These are phyloP conservation scores for Chirona hameri DNA, from an alignment of 2,888 invertebrate genomes.

Conservation along the genomic window DNA sequence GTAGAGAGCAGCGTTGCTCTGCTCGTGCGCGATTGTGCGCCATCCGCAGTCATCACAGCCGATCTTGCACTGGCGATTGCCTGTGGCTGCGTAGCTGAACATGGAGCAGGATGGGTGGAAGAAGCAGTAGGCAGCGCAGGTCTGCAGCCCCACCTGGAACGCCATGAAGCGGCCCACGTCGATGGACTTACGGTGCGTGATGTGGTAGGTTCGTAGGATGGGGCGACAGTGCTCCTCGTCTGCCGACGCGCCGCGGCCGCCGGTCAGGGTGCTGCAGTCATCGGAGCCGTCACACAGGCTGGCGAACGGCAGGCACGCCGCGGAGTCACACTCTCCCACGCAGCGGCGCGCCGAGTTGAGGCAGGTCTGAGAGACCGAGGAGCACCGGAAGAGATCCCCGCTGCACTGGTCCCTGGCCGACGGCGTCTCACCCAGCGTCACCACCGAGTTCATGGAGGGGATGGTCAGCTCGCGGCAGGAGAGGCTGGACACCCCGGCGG, in stretches of 20 bases:
- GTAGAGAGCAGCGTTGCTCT: neutral
- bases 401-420: too few species aligned
- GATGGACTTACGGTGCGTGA: neutral
- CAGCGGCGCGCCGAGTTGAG: neutral
- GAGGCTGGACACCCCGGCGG: too few species aligned
- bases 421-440: too few species aligned
- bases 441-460: too few species aligned
- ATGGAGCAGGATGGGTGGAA: neutral
- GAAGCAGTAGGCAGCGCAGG: constrained; percentile 14
- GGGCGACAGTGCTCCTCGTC: neutral
- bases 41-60: neutral
- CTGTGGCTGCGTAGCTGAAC: neutral
- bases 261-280: neutral
- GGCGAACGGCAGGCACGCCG: neutral
- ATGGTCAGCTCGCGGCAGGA: too few species aligned
- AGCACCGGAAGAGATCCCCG: too few species aligned
- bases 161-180: neutral
- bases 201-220: neutral
- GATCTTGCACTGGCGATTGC: neutral
- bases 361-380: too few species aligned
- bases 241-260: neutral
- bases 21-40: neutral
- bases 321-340: neutral
- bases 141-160: neutral
- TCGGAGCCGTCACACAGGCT: neutral